Base-by-base conservation (phyloP, 1,140 invertebrate species). In the Drosophila ambigua region DNA sequence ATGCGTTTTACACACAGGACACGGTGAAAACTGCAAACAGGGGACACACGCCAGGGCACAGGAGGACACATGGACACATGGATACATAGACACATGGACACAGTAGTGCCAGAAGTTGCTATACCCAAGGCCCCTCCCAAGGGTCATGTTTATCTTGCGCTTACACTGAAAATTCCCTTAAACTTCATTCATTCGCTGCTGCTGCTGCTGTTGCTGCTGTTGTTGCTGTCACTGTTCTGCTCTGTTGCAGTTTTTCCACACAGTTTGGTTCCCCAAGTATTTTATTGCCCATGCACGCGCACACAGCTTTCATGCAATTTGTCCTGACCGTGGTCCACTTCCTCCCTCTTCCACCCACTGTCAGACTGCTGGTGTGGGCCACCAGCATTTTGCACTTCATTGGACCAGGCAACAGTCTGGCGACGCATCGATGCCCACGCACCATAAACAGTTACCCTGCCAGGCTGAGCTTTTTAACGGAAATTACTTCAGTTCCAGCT, bases 71-170 rank as follows among this genome's bases (percentile, higher is more conserved):
- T 31, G 31, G 31, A 72, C 73, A 67, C 61, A 9, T 31, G 31
- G 31, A 72, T 68, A 67, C 61, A 24, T 24, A 24, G 23, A 24
- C 39, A 48, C 52, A 59, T 54, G 15, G 51, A 63, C 28, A 39
- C 54, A 58, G 15, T 7, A 13, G 5, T 11, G 6, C 20, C 52
- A 39, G 35, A 39, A 39, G 35, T 20, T 9, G 1, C 26, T 16
- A 6, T 28, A 39, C 26, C 45, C 46, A 28, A 16, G 13, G 11
- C 35, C 35, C n/a, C 52, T 80, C 80, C 77, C 81, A 53, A 31
- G 80, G 77, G 80, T 77, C 80, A 65, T 84, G 81, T 84, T 84
- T 84, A 85, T 84, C 81, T 84, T 84, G 76, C 67, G 80, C 81
- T 84, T 79, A 73, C 77, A 63, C 63, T 68, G 72, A 48, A 76